Evolutionary conservation across 2,113 vertebrate species (phyloP), one percentile per base, ranked within the genome.

Genomic region (Silurus meridionalis): DNA sequence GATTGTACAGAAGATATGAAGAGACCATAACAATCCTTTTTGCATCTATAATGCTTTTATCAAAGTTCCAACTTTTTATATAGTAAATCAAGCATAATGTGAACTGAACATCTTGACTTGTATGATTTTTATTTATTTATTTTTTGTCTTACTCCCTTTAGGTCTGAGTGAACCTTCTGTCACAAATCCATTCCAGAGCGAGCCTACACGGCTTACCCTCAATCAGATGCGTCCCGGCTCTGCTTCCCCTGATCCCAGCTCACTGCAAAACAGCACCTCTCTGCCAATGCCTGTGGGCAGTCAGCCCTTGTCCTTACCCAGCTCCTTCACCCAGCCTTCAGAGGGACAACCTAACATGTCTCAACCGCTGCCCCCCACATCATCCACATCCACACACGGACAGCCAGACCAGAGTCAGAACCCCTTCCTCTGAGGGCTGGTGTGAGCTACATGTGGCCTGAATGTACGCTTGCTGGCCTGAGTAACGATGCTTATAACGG

Each of bases 391-490:
- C 0, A 71, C 88, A 13, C 80, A 94, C 3, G 91, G 91, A 3
- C 94, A 94, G 17, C 92, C 87, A 11, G 88, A 92, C n/a, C 91
- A 93, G 91, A 93, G 86, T 87, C 93, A 93, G 85, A 98, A 99
- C 91, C 98, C 98, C 46, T 99, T 99, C 92, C 94, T 97, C 91
- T 97, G 93, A 97, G 89, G 86, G 89, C n/a, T n/a, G n/a, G n/a
- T n/a, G n/a, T n/a, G n/a, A n/a, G n/a, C n/a, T n/a, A n/a, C n/a
- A n/a, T n/a, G n/a, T n/a, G n/a, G n/a, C 77, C 82, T 55, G 74
- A 28, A 66, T 79, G 71, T 82, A 77, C 50, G 86, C 80, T 77
- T 82, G 61, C 83, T 82, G 67, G 79, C 60, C 28, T 66, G 53
- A 87, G 37, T 83, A 83, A 87, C 72, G 58, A 66, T 58, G 71